phyloP scores from a whole-genome alignment of 2,888 invertebrate species.

The Dorcus parallelipipedus region DNA sequence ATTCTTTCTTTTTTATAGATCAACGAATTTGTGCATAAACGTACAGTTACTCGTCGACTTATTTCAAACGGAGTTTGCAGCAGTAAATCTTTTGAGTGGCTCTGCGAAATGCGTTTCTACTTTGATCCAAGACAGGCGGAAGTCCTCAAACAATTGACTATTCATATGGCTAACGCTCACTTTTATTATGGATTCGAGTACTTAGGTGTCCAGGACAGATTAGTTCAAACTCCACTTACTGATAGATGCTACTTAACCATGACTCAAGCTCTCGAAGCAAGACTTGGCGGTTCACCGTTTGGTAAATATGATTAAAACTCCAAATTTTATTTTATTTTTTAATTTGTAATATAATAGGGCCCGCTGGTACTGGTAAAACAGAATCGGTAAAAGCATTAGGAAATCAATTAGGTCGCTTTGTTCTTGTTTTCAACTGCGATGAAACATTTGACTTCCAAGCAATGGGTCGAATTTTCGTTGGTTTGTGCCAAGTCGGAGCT shows the following conservation, averaged over 20 bases:
- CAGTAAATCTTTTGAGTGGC: constrained; percentile 95
- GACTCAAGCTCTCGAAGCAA: constrained; percentile 96
- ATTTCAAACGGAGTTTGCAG: constrained; percentile 82
- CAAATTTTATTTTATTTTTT: background rate
- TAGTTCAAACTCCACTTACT: constrained; percentile 97
- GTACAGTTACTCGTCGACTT: constrained; percentile 91
- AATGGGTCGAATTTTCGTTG: constrained; percentile 99
- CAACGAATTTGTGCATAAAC: constrained; percentile 98
- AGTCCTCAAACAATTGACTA: constrained; percentile 91
- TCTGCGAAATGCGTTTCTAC: constrained; percentile 98
- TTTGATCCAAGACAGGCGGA: constrained; percentile 96
- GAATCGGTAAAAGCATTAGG: constrained; percentile 99
- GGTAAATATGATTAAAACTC: constrained; percentile 56
- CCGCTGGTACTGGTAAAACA: constrained; percentile 98
- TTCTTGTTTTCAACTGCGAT: constrained; percentile 99
- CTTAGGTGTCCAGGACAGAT: constrained; percentile 95
- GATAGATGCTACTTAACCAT: constrained; percentile 99
- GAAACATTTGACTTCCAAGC: constrained; percentile 99
- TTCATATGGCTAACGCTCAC: constrained; percentile 98
- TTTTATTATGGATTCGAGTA: constrained; percentile 99
- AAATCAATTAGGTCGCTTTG: constrained; percentile 96
- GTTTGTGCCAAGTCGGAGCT: constrained; percentile 97
- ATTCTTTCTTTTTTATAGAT: constrained; percentile 58
- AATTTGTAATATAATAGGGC: constrained; percentile 49
- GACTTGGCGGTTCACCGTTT: constrained; percentile 99